A percentile compares a stretch with the other conserved stretches of the same genome.
These are phyloP conservation scores for Sebastes fasciatus DNA, from an alignment of 2,113 vertebrate genomes.

Conservation along the genomic window DNA sequence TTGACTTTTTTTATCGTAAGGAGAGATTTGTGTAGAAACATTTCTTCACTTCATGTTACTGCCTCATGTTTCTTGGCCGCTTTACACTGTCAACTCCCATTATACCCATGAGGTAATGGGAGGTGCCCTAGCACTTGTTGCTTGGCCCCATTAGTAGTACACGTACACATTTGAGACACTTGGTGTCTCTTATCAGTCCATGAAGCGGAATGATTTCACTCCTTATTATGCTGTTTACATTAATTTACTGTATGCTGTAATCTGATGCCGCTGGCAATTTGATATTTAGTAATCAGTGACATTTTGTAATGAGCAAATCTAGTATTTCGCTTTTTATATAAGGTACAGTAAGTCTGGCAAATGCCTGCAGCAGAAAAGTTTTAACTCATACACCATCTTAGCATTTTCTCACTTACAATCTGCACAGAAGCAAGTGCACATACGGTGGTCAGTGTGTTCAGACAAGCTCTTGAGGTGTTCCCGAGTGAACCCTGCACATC, in stretches of 20 bases:
- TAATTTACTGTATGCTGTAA: neutral
- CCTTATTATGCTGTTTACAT: conserved; percentile 4
- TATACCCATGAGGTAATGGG: conserved; percentile 53
- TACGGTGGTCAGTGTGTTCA: conserved; percentile 59
- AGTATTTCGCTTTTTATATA: neutral
- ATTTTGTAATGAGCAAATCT: neutral
- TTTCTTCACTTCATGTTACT: conserved; percentile 42
- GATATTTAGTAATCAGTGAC: neutral
- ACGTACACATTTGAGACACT: conserved; percentile 32
- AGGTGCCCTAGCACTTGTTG: conserved; percentile 37
- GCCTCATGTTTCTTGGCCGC: conserved; percentile 56
- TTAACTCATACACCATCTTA: conserved; percentile 16
- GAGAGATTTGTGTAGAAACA: conserved; percentile 30
- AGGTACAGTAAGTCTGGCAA: neutral
- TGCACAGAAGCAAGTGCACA: conserved; percentile 39
- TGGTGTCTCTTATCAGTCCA: conserved; percentile 25
- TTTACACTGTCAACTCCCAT: conserved; percentile 45
- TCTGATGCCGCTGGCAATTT: neutral
- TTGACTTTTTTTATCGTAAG: neutral
- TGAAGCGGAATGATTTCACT: conserved; percentile 8
- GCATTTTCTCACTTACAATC: conserved; percentile 7
- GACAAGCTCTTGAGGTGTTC: conserved; percentile 69
- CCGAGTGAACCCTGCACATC: conserved; percentile 67
- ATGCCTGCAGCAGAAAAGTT: conserved; percentile 25
- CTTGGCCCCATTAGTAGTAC: conserved; percentile 8